These are phyloP conservation scores for Macrocentrus cingulum DNA, from an alignment of 1,140 invertebrate species.

Conservation along the genomic window DNA sequence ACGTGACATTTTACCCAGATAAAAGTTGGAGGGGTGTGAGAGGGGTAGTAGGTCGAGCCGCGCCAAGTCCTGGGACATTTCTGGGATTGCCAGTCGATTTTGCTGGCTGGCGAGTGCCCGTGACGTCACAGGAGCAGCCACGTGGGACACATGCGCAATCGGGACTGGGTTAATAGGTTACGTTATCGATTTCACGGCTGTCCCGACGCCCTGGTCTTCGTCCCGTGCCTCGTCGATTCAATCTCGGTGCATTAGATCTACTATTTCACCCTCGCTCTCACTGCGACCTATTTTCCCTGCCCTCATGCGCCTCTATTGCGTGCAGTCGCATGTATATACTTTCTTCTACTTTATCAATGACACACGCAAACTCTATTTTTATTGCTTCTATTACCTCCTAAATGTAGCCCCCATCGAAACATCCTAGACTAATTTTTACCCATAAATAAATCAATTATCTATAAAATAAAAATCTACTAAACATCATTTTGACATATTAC, in stretches of 20 bases:
- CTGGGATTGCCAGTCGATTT: slow-evolving; percentile 20
- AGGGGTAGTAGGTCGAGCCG: background rate
- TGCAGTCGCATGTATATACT: too few relatives aligned
- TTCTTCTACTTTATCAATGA: too few relatives aligned
- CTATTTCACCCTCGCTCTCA: background rate
- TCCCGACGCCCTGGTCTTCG: slow-evolving; percentile 2
- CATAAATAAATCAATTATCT: too few relatives aligned
- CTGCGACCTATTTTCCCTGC: too few relatives aligned
- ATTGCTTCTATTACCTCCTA: too few relatives aligned
- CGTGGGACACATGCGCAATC: slow-evolving; percentile 8
- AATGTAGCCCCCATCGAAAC: too few relatives aligned
- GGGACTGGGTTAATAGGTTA: slow-evolving; percentile 19
- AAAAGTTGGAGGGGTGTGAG: background rate
- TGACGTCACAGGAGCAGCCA: slow-evolving; percentile 16
- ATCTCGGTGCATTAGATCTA: background rate
- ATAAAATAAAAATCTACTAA: too few relatives aligned
- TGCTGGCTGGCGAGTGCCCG: slow-evolving; percentile 7
- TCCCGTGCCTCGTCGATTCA: background rate
- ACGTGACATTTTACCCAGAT: slow-evolving; percentile 18
- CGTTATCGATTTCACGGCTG: slow-evolving; percentile 14
- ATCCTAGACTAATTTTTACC: too few relatives aligned
- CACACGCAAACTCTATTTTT: too few relatives aligned
- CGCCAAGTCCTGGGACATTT: slow-evolving; percentile 15
- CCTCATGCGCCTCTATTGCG: too few relatives aligned
- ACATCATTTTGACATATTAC: too few relatives aligned